Conservation (phyloP, 2,113 vertebrate species). For the Cebus imitator region DNA sequence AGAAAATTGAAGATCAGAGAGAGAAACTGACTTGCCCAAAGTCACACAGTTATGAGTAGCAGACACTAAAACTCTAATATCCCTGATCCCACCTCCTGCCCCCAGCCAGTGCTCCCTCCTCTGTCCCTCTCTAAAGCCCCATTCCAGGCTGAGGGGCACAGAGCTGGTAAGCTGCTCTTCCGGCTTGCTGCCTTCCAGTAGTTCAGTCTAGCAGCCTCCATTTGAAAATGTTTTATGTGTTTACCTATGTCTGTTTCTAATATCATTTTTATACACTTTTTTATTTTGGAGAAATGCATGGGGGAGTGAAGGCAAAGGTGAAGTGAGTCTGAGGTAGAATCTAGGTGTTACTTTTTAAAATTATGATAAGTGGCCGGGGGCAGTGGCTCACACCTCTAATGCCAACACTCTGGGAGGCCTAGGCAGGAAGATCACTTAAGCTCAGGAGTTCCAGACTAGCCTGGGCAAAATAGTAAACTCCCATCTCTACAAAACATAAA, state of each 20-base stretch:
- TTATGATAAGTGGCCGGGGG: neutral
- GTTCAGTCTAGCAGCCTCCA: neutral
- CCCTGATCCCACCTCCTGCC: neutral
- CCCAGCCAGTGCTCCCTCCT: neutral
- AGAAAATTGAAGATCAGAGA: neutral
- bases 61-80: neutral
- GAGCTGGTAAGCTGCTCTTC: accelerated
- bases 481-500: too few species aligned
- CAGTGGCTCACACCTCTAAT: too few species aligned
- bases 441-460: too few species aligned
- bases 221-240: neutral
- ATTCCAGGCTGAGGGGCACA: neutral
- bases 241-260: too few species aligned
- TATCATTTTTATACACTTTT: neutral
- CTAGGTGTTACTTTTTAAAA: neutral
- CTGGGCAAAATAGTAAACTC: too few species aligned
- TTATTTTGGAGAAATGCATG: too few species aligned
- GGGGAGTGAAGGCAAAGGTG: accelerated
- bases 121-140: accelerated
- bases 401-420: too few species aligned
- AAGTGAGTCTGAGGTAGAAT: neutral
- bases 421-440: too few species aligned
- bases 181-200: accelerated
- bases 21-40: neutral
- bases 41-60: neutral